phyloP scores from a whole-genome alignment of 2,113 vertebrate genomes.

The Otus sunia region DNA sequence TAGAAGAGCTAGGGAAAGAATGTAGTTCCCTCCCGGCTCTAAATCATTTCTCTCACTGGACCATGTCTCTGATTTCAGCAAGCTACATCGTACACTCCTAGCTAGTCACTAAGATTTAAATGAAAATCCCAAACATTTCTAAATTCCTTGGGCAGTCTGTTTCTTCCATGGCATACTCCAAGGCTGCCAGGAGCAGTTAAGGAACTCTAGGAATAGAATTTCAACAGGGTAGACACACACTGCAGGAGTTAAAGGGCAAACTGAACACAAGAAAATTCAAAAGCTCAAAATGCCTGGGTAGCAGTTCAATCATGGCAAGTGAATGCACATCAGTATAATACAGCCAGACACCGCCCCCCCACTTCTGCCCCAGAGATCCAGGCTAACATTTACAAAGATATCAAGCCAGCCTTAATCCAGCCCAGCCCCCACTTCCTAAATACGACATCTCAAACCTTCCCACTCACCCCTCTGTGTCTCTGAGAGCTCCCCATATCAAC shows the following conservation, averaged over 20 bases:
- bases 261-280: not conserved
- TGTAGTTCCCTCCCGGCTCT: not conserved
- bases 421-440: not conserved
- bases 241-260: not conserved
- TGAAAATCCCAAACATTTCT: not conserved
- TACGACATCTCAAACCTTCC: not conserved
- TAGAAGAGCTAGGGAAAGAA: not conserved
- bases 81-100: not conserved
- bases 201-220: not conserved
- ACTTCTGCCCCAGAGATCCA: fast-evolving
- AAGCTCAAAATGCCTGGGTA: not conserved
- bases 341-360: not conserved
- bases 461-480: too few relatives aligned
- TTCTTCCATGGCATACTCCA: not conserved
- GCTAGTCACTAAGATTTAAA: not conserved
- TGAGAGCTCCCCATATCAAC: not conserved
- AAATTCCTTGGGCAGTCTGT: not conserved
- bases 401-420: not conserved
- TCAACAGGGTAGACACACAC: not conserved
- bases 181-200: not conserved
- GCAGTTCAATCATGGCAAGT: not conserved
- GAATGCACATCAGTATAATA: not conserved
- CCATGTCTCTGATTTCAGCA: not conserved
- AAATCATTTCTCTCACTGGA: not conserved
- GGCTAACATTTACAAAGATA: not conserved